Conservation (phyloP, 2,797 vertebrate species). For the Sebastes goodei region DNA sequence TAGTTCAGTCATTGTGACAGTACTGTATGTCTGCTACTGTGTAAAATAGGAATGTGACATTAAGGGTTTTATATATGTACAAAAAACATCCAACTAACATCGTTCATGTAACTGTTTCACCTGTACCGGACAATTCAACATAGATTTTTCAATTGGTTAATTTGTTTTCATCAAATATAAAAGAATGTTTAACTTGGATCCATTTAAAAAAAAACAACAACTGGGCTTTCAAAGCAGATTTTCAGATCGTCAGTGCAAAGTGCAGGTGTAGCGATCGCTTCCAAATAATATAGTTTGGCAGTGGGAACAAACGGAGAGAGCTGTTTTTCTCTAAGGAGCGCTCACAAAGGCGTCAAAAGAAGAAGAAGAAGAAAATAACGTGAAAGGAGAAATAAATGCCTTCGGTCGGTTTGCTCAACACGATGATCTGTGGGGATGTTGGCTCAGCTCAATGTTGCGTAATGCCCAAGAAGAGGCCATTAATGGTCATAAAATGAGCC, state of each 20-base stretch:
- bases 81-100: neutral
- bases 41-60: constrained; percentile 17
- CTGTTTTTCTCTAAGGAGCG: neutral
- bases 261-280: neutral
- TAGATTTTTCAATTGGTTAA: neutral
- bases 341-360: neutral
- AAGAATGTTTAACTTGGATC: neutral
- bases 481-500: neutral
- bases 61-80: constrained; percentile 2
- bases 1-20: constrained; percentile 2
- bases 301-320: neutral
- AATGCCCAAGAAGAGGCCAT: neutral
- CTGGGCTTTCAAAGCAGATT: neutral
- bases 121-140: neutral
- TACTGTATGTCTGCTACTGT: constrained; percentile 1
- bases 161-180: neutral
- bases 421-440: neutral
- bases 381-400: neutral
- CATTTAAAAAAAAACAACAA: neutral
- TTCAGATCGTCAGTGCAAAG: neutral
- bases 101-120: neutral
- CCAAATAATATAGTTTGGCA: neutral
- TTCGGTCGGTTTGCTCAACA: neutral
- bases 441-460: neutral
- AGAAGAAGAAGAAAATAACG: neutral